Conservation (phyloP, 2,888 invertebrate species). For the Oligia fasciuncula region DNA sequence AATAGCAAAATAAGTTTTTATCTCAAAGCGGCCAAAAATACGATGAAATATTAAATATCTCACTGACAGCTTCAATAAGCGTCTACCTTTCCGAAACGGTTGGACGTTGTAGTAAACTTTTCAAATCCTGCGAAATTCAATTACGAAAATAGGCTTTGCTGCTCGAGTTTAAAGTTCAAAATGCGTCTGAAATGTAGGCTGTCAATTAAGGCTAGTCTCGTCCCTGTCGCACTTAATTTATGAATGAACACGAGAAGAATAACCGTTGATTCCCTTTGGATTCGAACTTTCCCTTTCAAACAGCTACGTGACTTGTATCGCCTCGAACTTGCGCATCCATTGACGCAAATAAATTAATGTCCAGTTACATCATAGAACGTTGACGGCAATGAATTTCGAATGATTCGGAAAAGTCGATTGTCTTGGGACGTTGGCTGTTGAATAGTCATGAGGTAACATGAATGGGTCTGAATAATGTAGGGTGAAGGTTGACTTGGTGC, state of each 20-base stretch:
- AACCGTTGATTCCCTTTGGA: conserved; percentile 71
- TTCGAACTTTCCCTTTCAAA: conserved; percentile 76
- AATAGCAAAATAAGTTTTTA: conserved; percentile 53
- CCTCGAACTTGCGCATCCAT: conserved; percentile 62
- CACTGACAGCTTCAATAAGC: conserved; percentile 54
- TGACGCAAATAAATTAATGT: conserved; percentile 65
- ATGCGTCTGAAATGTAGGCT: conserved; percentile 28
- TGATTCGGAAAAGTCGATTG: conserved; percentile 62
- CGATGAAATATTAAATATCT: conserved; percentile 60
- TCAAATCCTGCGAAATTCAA: conserved; percentile 27
- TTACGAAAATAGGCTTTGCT: conserved; percentile 51
- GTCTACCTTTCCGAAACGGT: conserved; percentile 43
- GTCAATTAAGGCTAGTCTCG: conserved; percentile 64
- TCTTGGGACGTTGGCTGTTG: conserved; percentile 67
- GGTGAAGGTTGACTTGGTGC: conserved; percentile 62
- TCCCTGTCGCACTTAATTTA: conserved; percentile 71
- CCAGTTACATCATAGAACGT: conserved; percentile 58
- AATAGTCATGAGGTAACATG: conserved; percentile 73
- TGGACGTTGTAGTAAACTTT: conserved; percentile 50
- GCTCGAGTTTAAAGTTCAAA: conserved; percentile 57
- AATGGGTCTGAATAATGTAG: conserved; percentile 68
- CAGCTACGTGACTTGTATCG: conserved; percentile 70
- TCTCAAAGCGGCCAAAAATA: conserved; percentile 40
- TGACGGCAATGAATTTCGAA: conserved; percentile 65
- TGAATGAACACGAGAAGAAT: conserved; percentile 75